Evolutionary conservation across 1,140 invertebrate genomes (phyloP), one percentile per base, ranked within the genome.

Genomic region (Formica selysi): DNA sequence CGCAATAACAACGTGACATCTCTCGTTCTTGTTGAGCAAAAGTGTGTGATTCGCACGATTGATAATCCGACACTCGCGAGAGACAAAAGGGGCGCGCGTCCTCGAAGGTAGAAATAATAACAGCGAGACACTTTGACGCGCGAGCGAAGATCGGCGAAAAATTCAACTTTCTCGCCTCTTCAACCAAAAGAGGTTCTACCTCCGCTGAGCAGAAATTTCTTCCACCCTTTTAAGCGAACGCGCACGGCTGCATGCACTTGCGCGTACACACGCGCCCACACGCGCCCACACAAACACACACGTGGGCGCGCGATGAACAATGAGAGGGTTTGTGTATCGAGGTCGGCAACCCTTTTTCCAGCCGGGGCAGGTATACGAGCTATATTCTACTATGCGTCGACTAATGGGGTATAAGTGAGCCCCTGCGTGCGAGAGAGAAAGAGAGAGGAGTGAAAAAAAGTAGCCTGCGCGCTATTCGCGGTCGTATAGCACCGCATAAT

Each of bases 281-380:
- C 29, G 3, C 29, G 22, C 29, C 29, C 83, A 48, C 16, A 29
- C 38, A 11, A 38, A 10, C 51, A 16, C 26, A 41, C 51, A 36
- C 62, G 2, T 11, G 10, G 29, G 8, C 48, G 29, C 29, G 70
- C 70, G 70, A 36, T 26, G 79, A 74, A 70, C 79, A 85, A 89
- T 61, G 76, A 79, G 68, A 51, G 86, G 38, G 88, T 86, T 89
- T 74, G 88, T 89, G 19, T 51, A 79, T 86, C 74, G 86, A 85
- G 89, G 80, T 90, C 88, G 88, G 80, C 68, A 90, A 90, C 79
- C 88, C 88, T 90, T 87, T 89, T 76, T 48, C 85, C 73, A 65
- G 48, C 61, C 29, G 51, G 59, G 44, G 57, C 51, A 59, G 48
- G 57, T 87, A 74, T 71, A 89, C 65, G 85, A 51, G 79, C 76